Evolutionary conservation across 2,888 invertebrate genomes (phyloP), one percentile per base, ranked within the genome.

Genomic region (Drosophila limbata): DNA sequence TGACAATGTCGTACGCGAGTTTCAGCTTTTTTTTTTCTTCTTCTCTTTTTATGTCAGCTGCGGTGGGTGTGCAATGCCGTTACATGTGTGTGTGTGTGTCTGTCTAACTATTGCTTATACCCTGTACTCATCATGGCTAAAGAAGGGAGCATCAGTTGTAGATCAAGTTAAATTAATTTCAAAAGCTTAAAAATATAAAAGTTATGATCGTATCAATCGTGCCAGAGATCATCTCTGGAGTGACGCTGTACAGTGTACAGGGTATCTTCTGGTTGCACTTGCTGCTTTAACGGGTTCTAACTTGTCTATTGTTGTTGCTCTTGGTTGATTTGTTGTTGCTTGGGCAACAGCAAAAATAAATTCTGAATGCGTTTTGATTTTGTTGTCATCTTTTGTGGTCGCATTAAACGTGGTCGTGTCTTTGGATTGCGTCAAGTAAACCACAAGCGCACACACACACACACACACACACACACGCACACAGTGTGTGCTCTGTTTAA

Each of bases 351-450:
- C 9, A 2, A 31, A 33, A 28, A 28, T 8, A 53, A 50, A 62
- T 78, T 82, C 68, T 69, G 67, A 72, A 85, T 79, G 70, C 69
- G 68, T 70, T 81, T 69, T 69, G 82, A 69, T 69, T 72, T 73
- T 72, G 33, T 81, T 84, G 84, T 69, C 84, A 86, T 81, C 77
- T 69, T 50, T 84, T 79, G 66, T 74, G 81, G 68, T 73, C 51
- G 59, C 53, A 56, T 17, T 64, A 15, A 66, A 69, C 37, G 60
- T 68, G 72, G 72, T 28, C 39, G 37, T 73, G 63, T 73, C 64
- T 72, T 72, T 62, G 51, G 80, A 84, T 84, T 84, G 84, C 80
- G 85, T 84, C 88, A 84, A 84, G 87, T 74, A 73, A 74, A 51
- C 73, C 79, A 72, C 66, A 75, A 19, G 57, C 45, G 56, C 44